A percentile compares a stretch with the other conserved stretches of the same genome.
Evolutionary conservation across 1,140 invertebrate genomes (phyloP).

Genomic region (Arctopsyche grandis): DNA sequence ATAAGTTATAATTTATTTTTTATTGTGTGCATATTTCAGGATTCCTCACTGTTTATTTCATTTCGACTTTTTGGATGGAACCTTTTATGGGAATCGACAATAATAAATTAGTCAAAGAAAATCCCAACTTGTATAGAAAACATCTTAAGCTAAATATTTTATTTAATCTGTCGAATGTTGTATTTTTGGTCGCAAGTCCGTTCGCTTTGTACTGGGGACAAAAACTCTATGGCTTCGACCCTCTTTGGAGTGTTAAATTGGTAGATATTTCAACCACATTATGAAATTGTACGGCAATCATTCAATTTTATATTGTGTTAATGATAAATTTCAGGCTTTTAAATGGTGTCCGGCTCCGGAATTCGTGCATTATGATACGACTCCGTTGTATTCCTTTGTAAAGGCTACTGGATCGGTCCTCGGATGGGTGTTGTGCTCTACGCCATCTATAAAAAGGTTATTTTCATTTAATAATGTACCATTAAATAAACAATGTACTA

Average conservation of each 20-base stretch:
- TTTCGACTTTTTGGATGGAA: slow-evolving; percentile 32
- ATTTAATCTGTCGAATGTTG: slow-evolving; percentile 15
- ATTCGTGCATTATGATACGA: slow-evolving; percentile 48
- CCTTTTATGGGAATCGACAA: slow-evolving; percentile 42
- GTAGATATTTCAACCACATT: slow-evolving; percentile 31
- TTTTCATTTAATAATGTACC: neutral
- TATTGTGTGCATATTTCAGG: slow-evolving; percentile 42
- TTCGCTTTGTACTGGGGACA: slow-evolving; percentile 50
- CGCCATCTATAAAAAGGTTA: slow-evolving; percentile 48
- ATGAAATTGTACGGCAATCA: neutral
- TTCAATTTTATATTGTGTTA: slow-evolving; percentile 3
- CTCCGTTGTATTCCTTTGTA: slow-evolving; percentile 46
- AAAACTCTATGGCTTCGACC: slow-evolving; percentile 43
- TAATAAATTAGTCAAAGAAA: neutral
- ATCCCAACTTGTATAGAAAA: neutral
- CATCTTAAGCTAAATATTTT: neutral
- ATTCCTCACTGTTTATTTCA: slow-evolving; percentile 38
- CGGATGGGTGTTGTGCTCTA: slow-evolving; percentile 45
- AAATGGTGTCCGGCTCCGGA: slow-evolving; percentile 52
- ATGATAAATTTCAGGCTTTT: slow-evolving; percentile 48
- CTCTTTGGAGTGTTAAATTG: slow-evolving; percentile 52
- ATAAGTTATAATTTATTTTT: slow-evolving; percentile 14
- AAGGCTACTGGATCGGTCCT: slow-evolving; percentile 45
- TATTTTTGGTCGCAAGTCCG: slow-evolving; percentile 33
- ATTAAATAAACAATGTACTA: no score